Conservation (phyloP, 2,797 vertebrate species). For the Chlorospingus flavigularis region DNA sequence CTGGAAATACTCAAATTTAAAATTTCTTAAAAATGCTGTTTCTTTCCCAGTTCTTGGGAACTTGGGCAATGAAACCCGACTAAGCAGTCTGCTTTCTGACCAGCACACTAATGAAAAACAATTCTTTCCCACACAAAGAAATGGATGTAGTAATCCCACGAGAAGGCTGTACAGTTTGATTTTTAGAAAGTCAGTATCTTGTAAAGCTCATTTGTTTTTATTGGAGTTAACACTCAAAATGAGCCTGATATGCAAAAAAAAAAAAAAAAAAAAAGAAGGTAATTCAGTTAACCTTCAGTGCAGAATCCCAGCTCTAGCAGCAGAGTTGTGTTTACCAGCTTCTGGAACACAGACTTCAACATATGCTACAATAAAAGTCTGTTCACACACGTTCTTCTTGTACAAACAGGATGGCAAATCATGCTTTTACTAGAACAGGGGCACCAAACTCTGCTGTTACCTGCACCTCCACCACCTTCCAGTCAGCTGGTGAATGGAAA, state of each 20-base stretch:
- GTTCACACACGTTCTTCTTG: neutral
- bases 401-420: neutral
- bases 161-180: neutral
- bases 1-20: neutral
- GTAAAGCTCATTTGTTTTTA: constrained; percentile 38
- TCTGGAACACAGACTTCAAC: neutral
- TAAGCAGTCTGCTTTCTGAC: constrained; percentile 27
- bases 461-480: neutral
- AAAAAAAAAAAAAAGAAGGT: neutral
- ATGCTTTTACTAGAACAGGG: neutral
- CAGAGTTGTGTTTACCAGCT: neutral
- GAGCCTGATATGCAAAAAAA: neutral
- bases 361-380: neutral
- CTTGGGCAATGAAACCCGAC: neutral
- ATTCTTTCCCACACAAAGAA: constrained; percentile 56
- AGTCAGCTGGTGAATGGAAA: constrained; percentile 13
- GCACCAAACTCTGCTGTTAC: neutral
- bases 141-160: constrained; percentile 33
- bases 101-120: constrained; percentile 50
- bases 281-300: neutral
- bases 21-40: neutral
- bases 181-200: neutral
- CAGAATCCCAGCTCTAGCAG: neutral
- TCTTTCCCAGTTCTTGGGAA: neutral
- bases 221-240: neutral